phyloP scores from a whole-genome alignment of 2,888 invertebrate species.

The Octodonta nipae region DNA sequence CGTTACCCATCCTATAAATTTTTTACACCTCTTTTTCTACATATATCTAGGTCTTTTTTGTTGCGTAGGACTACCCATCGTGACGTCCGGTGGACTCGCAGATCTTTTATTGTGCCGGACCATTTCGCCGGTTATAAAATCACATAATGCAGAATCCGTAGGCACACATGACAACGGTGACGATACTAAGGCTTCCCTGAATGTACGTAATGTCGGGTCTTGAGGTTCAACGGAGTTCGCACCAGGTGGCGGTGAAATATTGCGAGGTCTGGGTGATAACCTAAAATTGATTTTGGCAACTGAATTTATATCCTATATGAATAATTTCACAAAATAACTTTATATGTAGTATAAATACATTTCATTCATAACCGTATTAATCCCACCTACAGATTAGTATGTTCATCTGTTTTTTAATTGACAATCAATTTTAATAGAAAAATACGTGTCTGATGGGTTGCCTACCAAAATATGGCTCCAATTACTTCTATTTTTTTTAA shows the following conservation, averaged over 20 bases:
- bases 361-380: neutral
- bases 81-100: conserved; percentile 55
- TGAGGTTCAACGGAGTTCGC: conserved; percentile 22
- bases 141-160: conserved; percentile 50
- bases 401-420: neutral
- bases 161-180: too few relatives aligned
- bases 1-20: too few relatives aligned
- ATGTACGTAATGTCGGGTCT: conserved; percentile 56
- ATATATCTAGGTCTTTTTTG: conserved; percentile 59
- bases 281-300: too few relatives aligned
- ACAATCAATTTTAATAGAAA: too few relatives aligned
- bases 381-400: neutral
- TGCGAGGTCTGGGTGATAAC: conserved; percentile 32
- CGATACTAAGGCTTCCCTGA: conserved; percentile 58
- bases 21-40: too few relatives aligned
- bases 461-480: too few relatives aligned
- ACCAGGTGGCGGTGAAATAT: conserved; percentile 38
- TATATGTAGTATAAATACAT: too few relatives aligned
- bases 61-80: conserved; percentile 65
- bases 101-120: conserved; percentile 59
- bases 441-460: too few relatives aligned
- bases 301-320: too few relatives aligned
- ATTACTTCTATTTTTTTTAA: too few relatives aligned
- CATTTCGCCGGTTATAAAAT: conserved; percentile 60
- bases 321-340: too few relatives aligned